Percentiles rank a stretch among this genome's conserved stretches.
Evolutionary conservation across 2,113 vertebrate genomes (phyloP).

Genomic region (Amphiprion percula): DNA sequence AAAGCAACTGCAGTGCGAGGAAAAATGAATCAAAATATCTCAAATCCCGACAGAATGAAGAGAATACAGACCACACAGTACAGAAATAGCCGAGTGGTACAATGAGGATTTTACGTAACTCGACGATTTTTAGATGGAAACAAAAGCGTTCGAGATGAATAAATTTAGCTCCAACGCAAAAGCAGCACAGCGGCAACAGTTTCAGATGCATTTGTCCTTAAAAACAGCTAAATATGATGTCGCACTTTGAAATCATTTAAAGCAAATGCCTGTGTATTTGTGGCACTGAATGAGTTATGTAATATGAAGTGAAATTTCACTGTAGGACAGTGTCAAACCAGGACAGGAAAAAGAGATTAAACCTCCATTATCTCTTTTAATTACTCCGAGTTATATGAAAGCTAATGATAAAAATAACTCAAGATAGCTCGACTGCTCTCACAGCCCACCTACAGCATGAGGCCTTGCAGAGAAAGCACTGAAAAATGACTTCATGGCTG

Average conservation of each 20-base stretch:
- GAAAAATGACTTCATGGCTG: slow-evolving; percentile 6
- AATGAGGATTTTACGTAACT: slow-evolving; percentile 7
- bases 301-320: slow-evolving; percentile 35
- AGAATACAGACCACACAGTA: not conserved
- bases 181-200: not conserved
- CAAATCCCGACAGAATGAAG: slow-evolving; percentile 18
- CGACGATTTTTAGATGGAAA: not conserved
- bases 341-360: slow-evolving; percentile 51
- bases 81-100: slow-evolving; percentile 14
- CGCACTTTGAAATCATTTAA: not conserved
- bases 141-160: not conserved
- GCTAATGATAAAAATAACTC: slow-evolving; percentile 43
- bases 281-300: slow-evolving; percentile 18
- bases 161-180: too few species aligned
- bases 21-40: slow-evolving; percentile 14
- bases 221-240: not conserved
- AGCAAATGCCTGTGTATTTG: slow-evolving; percentile 15
- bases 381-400: slow-evolving; percentile 39
- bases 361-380: slow-evolving; percentile 62
- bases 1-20: slow-evolving; percentile 25
- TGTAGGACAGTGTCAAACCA: slow-evolving; percentile 26
- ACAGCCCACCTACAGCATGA: slow-evolving; percentile 31
- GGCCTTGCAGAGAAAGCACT: slow-evolving; percentile 14
- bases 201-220: not conserved
- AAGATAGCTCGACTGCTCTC: slow-evolving; percentile 35